These are phyloP conservation scores for Syrista parreyssii DNA, from an alignment of 2,888 invertebrate genomes.

Conservation along the genomic window DNA sequence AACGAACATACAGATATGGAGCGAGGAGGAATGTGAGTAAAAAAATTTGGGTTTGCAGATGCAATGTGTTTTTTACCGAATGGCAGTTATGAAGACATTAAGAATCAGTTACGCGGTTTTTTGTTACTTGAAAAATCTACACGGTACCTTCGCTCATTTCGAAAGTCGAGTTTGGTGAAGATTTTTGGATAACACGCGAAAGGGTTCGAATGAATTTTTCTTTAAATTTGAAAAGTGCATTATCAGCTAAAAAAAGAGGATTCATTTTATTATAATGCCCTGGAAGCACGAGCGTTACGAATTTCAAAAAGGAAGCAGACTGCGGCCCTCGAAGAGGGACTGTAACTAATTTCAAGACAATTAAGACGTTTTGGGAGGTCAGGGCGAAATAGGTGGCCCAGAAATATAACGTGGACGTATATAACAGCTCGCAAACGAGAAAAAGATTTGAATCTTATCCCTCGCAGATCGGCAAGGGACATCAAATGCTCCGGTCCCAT, in stretches of 20 bases:
- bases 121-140: neutral
- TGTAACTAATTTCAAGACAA: conserved; percentile 2
- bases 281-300: conserved; percentile 1
- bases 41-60: neutral
- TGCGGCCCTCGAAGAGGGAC: neutral
- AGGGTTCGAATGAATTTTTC: neutral
- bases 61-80: neutral
- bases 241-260: neutral
- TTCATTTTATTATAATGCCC: neutral
- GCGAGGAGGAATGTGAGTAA: neutral
- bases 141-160: neutral
- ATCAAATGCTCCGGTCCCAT: conserved; percentile 5
- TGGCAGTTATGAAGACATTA: conserved; percentile 1
- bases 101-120: neutral
- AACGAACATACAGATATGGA: neutral
- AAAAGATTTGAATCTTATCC: conserved; percentile 19
- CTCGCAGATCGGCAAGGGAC: conserved; percentile 12
- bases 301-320: neutral
- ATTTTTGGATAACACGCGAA: neutral
- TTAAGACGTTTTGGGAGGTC: conserved; percentile 9
- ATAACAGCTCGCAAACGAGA: conserved; percentile 10
- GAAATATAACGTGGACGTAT: neutral
- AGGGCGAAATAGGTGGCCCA: conserved; percentile 3
- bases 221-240: neutral
- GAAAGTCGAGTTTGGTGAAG: neutral